Evolutionary conservation across 2,113 vertebrate species (phyloP).

Genomic region (Amphilophus citrinellus): DNA sequence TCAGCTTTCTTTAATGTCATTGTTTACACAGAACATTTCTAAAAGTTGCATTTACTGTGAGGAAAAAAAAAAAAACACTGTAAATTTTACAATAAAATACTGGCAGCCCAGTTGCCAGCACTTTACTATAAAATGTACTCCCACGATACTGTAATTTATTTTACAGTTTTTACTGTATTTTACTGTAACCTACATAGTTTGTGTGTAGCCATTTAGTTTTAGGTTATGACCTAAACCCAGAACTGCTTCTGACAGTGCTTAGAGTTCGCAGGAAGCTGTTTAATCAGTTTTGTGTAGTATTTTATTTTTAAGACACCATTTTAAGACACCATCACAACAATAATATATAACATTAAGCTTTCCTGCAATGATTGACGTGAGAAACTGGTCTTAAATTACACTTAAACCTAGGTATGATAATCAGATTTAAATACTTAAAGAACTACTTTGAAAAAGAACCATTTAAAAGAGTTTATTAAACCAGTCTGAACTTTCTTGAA

Average conservation of each 20-base stretch:
- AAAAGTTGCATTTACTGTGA: background rate
- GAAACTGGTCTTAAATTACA: background rate
- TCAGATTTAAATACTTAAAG: background rate
- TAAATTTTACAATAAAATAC: too few relatives aligned
- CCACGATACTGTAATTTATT: too few relatives aligned
- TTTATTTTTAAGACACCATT: background rate
- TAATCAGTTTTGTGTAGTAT: background rate
- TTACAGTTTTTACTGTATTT: too few relatives aligned
- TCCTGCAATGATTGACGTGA: too few relatives aligned
- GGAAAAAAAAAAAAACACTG: too few relatives aligned
- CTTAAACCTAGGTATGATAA: background rate
- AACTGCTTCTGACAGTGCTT: background rate
- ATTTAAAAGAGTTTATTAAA: too few relatives aligned
- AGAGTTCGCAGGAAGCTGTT: background rate
- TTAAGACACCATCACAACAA: background rate
- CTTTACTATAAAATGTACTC: too few relatives aligned
- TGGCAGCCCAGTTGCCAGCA: too few relatives aligned
- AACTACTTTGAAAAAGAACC: too few relatives aligned
- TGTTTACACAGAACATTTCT: background rate
- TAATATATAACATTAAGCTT: too few relatives aligned
- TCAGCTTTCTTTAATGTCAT: background rate
- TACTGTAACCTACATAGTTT: too few relatives aligned
- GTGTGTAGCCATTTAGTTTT: background rate
- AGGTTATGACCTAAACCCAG: background rate
- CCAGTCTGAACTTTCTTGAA: background rate